Percentiles rank a stretch among this genome's conserved stretches.
Conservation (phyloP, 2,113 vertebrate genomes). For the Prunella himalayana region DNA sequence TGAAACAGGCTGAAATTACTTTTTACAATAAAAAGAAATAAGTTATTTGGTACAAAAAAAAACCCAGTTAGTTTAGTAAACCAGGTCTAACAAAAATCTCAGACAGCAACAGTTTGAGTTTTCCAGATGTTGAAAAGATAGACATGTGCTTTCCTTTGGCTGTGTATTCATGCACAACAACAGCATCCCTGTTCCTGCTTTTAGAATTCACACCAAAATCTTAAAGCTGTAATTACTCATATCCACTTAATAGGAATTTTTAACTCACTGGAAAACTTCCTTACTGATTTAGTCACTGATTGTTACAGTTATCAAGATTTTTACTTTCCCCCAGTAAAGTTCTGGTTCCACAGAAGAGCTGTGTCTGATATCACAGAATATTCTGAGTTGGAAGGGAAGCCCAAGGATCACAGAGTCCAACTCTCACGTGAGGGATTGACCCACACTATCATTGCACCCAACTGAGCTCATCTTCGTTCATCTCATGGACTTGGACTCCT, state of each 20-base stretch:
- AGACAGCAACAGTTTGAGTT: not conserved
- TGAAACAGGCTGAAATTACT: not conserved
- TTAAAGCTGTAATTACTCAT: not conserved
- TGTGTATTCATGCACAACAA: not conserved
- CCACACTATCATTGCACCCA: not conserved
- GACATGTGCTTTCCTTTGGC: not conserved
- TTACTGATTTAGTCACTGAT: not conserved
- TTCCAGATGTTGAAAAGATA: not conserved
- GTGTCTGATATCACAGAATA: not conserved
- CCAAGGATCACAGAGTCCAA: not conserved
- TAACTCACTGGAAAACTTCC: not conserved
- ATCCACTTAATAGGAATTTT: not conserved
- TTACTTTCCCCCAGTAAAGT: not conserved
- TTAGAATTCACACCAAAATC: not conserved
- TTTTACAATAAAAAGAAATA: not conserved
- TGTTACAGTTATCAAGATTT: not conserved
- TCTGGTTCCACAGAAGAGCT: not conserved
- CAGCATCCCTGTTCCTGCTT: not conserved
- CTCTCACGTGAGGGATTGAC: accelerated
- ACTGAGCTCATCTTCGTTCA: not conserved
- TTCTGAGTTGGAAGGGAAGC: not conserved
- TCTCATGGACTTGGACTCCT: not conserved
- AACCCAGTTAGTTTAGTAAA: not conserved
- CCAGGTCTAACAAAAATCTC: not conserved
- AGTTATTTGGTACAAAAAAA: not conserved